A percentile compares a stretch with the other conserved stretches of the same genome.
These are phyloP conservation scores for Dysdera silvatica DNA, from an alignment of 1,140 invertebrate genomes.

Conservation along the genomic window DNA sequence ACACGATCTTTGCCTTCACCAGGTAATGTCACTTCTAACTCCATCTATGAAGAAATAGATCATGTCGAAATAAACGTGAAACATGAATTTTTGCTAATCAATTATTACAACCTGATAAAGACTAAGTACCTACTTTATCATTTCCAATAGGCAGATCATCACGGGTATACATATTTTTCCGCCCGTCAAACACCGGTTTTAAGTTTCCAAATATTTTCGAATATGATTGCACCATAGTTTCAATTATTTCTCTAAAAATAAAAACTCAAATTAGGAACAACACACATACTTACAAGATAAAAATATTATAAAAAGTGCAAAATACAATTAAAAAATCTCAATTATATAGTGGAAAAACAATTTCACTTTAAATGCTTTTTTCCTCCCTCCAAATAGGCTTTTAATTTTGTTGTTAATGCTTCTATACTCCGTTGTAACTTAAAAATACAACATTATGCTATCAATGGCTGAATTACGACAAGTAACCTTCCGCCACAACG, in stretches of 20 bases:
- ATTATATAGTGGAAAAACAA: no score
- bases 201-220: slow-evolving; percentile 95
- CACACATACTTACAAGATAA: not conserved
- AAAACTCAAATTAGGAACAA: not conserved
- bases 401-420: no score
- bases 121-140: slow-evolving; percentile 53
- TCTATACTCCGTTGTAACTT: not conserved
- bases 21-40: slow-evolving; percentile 89
- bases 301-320: no score
- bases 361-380: no score
- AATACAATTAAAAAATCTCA: no score
- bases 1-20: slow-evolving; percentile 97
- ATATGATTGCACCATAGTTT: slow-evolving; percentile 98
- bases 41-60: slow-evolving; percentile 50
- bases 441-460: no score
- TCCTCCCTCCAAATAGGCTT: no score
- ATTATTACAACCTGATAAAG: not conserved
- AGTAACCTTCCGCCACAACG: no score
- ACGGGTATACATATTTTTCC: slow-evolving; percentile 96
- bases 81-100: not conserved
- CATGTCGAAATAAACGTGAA: not conserved
- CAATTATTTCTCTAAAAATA: slow-evolving; percentile 76
- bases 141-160: slow-evolving; percentile 94
- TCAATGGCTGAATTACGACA: no score
- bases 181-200: slow-evolving; percentile 98